These are phyloP conservation scores for Aselliscus stoliczkanus DNA, from an alignment of 2,797 vertebrate genomes.

Conservation along the genomic window DNA sequence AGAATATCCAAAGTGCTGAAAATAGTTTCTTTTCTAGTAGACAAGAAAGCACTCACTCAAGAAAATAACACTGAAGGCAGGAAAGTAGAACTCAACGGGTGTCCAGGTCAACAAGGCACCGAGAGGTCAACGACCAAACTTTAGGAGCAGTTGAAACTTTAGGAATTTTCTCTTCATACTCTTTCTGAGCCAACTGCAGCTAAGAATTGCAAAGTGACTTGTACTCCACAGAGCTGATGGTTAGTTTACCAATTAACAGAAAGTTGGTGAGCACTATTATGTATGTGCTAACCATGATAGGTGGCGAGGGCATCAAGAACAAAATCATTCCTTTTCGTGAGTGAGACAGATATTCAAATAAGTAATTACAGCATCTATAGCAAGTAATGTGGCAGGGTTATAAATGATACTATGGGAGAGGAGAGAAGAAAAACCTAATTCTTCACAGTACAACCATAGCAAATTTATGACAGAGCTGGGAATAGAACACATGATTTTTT, in stretches of 20 bases:
- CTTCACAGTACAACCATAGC: background rate
- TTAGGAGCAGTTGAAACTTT: background rate
- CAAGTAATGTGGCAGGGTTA: background rate
- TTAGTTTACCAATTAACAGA: background rate
- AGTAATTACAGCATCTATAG: background rate
- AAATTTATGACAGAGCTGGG: background rate
- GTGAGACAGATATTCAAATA: background rate
- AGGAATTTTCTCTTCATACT: background rate
- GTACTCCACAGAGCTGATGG: background rate
- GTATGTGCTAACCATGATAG: background rate
- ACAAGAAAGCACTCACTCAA: background rate
- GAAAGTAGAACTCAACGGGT: background rate
- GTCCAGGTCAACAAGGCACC: background rate
- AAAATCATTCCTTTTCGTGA: background rate
- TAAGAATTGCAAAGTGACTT: background rate
- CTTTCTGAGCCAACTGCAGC: background rate
- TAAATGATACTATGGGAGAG: background rate
- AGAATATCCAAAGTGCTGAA: background rate
- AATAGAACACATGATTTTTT: background rate
- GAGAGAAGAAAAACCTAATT: background rate
- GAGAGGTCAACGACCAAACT: background rate
- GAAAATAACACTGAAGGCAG: background rate
- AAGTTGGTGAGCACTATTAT: background rate
- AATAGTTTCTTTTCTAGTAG: background rate
- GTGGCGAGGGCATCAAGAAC: background rate